These are phyloP conservation scores for Helicolenus hilgendorfi DNA, from an alignment of 2,797 vertebrate species.

Conservation along the genomic window DNA sequence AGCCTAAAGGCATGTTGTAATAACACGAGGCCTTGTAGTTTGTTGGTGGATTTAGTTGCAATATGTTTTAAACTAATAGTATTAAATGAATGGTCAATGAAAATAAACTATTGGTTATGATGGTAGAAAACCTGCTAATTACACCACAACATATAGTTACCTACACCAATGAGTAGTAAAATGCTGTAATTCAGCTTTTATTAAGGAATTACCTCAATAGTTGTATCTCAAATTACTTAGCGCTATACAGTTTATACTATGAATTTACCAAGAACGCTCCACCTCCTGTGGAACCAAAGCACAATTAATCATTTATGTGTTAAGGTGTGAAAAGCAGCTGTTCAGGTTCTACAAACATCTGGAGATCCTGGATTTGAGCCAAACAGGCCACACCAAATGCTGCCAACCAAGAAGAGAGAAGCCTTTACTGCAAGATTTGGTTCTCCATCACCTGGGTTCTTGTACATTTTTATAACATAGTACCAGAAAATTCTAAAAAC, in stretches of 20 bases:
- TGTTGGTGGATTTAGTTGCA: neutral
- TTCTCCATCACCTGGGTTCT: neutral
- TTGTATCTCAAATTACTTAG: neutral
- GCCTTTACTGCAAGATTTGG: neutral
- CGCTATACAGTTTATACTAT: neutral
- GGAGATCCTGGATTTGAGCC: conserved; percentile 67
- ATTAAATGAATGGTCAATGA: neutral
- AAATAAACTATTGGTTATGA: neutral
- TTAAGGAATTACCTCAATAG: neutral
- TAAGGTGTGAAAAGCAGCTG: conserved; percentile 63
- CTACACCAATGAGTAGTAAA: neutral
- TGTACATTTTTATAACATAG: neutral
- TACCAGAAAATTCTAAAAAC: neutral
- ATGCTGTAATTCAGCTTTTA: neutral
- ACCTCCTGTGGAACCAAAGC: conserved; percentile 34
- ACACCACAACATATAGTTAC: neutral
- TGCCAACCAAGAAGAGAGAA: conserved; percentile 1
- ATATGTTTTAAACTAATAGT: neutral
- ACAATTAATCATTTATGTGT: conserved; percentile 67
- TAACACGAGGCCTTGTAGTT: neutral
- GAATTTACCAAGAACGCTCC: neutral
- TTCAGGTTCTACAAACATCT: conserved; percentile 69
- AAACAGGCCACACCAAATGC: conserved; percentile 45
- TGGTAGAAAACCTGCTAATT: neutral
- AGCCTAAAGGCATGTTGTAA: neutral